Evolutionary conservation across 2,888 invertebrate species (phyloP).

Genomic region (Trilocha varians): DNA sequence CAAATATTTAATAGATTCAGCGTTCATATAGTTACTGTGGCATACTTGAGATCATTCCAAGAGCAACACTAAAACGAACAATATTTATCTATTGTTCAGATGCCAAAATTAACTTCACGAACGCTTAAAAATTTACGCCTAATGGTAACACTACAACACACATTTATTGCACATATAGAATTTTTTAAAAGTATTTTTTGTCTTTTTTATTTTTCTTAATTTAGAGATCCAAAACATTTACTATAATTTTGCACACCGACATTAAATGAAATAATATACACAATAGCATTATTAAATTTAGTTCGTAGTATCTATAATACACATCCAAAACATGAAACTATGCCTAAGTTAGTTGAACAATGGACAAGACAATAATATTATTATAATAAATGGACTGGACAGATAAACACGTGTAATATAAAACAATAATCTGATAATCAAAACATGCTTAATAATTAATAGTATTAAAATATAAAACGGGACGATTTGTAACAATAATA

Average conservation of each 20-base stretch:
- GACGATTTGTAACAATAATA: slow-evolving; percentile 65
- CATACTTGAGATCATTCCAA: slow-evolving; percentile 58
- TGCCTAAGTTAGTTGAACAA: slow-evolving; percentile 68
- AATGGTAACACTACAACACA: slow-evolving; percentile 74
- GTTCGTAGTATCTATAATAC: slow-evolving; percentile 66
- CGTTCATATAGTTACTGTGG: slow-evolving; percentile 48
- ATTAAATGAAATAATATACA: slow-evolving; percentile 69
- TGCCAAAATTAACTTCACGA: slow-evolving; percentile 37
- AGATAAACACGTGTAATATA: slow-evolving; percentile 34
- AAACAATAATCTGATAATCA: slow-evolving; percentile 50
- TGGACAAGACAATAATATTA: slow-evolving; percentile 67
- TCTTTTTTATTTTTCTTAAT: slow-evolving; percentile 65
- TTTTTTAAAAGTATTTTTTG: slow-evolving; percentile 71
- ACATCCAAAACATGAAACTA: slow-evolving; percentile 72
- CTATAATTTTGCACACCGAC: slow-evolving; percentile 73
- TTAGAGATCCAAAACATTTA: slow-evolving; percentile 73
- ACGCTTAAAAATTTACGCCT: slow-evolving; percentile 64
- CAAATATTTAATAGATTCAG: slow-evolving; percentile 65
- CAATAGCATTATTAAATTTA: slow-evolving; percentile 68
- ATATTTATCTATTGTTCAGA: slow-evolving; percentile 23
- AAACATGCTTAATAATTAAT: slow-evolving; percentile 43
- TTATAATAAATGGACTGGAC: slow-evolving; percentile 55
- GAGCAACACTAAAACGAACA: slow-evolving; percentile 37
- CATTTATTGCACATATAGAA: slow-evolving; percentile 75
- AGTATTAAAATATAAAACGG: slow-evolving; percentile 65